Conservation (phyloP, 2,113 vertebrate species). For the Chascanopsetta lugubris region DNA sequence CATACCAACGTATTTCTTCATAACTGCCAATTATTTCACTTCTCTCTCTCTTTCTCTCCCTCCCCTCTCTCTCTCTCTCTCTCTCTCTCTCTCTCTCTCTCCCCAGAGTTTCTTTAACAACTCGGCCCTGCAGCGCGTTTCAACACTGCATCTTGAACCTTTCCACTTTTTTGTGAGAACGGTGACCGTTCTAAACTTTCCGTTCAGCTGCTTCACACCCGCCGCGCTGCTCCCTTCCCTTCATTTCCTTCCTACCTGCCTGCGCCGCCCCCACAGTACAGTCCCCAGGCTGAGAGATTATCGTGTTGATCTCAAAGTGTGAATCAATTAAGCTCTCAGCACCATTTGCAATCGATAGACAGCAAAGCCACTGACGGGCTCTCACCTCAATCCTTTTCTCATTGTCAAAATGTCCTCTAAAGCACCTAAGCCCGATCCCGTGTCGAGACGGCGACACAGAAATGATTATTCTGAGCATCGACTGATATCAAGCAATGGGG, state of each 20-base stretch:
- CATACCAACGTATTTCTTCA: too few species aligned
- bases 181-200: conserved; percentile 24
- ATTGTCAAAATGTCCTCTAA: conserved; percentile 71
- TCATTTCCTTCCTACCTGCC: conserved; percentile 36
- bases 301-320: conserved; percentile 75
- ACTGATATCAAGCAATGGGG: conserved; percentile 42
- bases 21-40: not conserved
- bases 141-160: not conserved
- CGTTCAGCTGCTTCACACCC: conserved; percentile 32
- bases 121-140: not conserved
- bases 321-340: conserved; percentile 82
- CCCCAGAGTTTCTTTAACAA: conserved; percentile 6
- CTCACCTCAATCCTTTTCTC: conserved; percentile 52
- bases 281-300: conserved; percentile 74
- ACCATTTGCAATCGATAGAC: conserved; percentile 80
- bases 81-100: not conserved
- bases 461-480: conserved; percentile 65
- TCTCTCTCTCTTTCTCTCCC: not conserved
- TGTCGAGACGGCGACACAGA: conserved; percentile 48
- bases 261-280: conserved; percentile 41
- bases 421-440: conserved; percentile 51
- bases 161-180: not conserved
- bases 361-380: conserved; percentile 70
- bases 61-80: not conserved
- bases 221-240: conserved; percentile 25